Conservation (phyloP, 2,888 invertebrate genomes). For the Luperina nickerlii region DNA sequence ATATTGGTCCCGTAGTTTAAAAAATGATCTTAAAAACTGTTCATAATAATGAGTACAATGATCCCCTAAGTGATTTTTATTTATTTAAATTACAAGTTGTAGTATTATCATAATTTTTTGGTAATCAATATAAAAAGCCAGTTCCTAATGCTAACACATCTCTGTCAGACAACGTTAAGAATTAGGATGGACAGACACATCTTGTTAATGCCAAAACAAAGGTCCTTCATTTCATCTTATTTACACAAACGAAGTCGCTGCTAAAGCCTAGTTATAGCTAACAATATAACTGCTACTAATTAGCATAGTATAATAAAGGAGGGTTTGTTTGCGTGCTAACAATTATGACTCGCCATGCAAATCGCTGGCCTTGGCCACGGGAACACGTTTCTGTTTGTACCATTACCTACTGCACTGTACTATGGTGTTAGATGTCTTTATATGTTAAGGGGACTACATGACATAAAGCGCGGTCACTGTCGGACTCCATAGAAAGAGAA, state of each 20-base stretch:
- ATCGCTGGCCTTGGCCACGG: slow-evolving; percentile 55
- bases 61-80: background rate
- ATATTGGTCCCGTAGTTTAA: background rate
- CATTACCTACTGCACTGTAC: background rate
- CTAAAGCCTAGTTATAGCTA: slow-evolving; percentile 25
- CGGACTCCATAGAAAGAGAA: too few species aligned
- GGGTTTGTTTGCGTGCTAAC: slow-evolving; percentile 61
- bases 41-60: background rate
- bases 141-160: background rate
- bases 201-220: slow-evolving; percentile 1
- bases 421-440: slow-evolving; percentile 1
- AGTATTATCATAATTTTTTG: too few species aligned
- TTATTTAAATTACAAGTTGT: background rate
- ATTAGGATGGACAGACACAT: background rate
- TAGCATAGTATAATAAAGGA: slow-evolving; percentile 49
- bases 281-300: slow-evolving; percentile 44
- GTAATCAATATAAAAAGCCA: background rate
- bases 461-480: too few species aligned
- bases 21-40: background rate
- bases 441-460: background rate
- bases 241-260: slow-evolving; percentile 25
- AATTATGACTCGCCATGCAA: slow-evolving; percentile 63
- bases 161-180: background rate
- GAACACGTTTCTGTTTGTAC: slow-evolving; percentile 18
- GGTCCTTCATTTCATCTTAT: background rate